Evolutionary conservation across 2,888 invertebrate species (phyloP).

Genomic region (Phytoseiulus persimilis): DNA sequence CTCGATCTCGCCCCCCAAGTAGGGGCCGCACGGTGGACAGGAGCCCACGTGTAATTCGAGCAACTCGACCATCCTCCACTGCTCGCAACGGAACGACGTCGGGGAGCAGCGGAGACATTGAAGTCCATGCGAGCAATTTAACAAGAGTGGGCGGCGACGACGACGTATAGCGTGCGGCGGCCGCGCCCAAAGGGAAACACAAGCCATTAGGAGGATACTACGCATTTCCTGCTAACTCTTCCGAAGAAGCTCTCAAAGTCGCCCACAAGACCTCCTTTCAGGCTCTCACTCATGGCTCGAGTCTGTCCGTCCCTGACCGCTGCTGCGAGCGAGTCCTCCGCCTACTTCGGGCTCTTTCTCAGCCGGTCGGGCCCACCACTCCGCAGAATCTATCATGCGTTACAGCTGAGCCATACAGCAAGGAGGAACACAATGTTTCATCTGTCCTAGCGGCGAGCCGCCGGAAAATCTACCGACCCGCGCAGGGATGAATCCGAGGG

Average conservation of each 20-base stretch:
- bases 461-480: not conserved
- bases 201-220: not conserved
- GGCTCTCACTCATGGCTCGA: not conserved
- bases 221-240: constrained; percentile 5
- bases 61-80: not conserved
- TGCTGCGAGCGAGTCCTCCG: not conserved
- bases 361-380: not conserved
- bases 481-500: not conserved
- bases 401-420: not conserved
- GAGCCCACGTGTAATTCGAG: not conserved
- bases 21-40: no score
- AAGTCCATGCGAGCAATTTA: not conserved
- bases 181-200: not conserved
- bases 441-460: not conserved
- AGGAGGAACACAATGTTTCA: not conserved
- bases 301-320: not conserved
- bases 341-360: not conserved
- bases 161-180: not conserved
- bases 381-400: not conserved
- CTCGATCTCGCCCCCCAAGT: no score
- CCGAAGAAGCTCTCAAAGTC: not conserved
- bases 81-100: not conserved
- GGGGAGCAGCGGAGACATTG: not conserved
- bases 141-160: not conserved
- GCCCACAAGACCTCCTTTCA: not conserved